These are phyloP conservation scores for Boulengeromyrus knoepffleri DNA, from an alignment of 2,113 vertebrate species.

Conservation along the genomic window DNA sequence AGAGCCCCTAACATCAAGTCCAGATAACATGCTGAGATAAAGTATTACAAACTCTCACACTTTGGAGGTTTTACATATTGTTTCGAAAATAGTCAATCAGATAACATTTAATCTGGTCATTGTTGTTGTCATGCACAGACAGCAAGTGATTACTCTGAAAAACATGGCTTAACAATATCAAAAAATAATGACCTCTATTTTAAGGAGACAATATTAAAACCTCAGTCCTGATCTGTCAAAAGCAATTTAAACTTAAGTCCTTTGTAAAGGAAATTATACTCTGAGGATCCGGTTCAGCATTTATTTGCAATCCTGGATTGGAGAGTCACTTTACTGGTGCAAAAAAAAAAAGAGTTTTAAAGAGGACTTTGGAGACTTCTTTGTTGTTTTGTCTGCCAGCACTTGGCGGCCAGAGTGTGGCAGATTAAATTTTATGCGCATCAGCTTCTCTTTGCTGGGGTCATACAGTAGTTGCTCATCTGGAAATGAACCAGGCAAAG, in stretches of 20 bases:
- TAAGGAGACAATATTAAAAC: neutral
- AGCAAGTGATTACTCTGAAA: neutral
- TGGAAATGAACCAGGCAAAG: conserved; percentile 57
- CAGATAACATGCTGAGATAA: neutral
- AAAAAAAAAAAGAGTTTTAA: neutral
- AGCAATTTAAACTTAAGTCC: neutral
- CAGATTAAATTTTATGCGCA: neutral
- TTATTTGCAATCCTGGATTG: neutral
- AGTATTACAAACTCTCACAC: neutral
- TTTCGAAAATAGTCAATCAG: neutral
- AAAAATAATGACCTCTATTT: neutral
- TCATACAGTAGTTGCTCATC: conserved; percentile 62
- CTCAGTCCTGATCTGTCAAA: neutral
- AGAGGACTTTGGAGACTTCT: neutral
- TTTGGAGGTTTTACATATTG: neutral
- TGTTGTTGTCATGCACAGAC: neutral
- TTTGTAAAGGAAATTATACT: neutral
- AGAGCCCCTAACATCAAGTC: neutral
- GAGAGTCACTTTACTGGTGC: neutral
- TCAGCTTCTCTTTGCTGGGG: neutral
- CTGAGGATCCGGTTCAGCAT: neutral
- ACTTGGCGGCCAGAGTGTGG: neutral
- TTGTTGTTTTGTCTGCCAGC: neutral
- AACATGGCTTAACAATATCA: neutral
- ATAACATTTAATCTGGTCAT: neutral